A percentile compares a stretch with the other conserved stretches of the same genome.
Conservation (phyloP, 2,113 vertebrate genomes). For the Promerops cafer region DNA sequence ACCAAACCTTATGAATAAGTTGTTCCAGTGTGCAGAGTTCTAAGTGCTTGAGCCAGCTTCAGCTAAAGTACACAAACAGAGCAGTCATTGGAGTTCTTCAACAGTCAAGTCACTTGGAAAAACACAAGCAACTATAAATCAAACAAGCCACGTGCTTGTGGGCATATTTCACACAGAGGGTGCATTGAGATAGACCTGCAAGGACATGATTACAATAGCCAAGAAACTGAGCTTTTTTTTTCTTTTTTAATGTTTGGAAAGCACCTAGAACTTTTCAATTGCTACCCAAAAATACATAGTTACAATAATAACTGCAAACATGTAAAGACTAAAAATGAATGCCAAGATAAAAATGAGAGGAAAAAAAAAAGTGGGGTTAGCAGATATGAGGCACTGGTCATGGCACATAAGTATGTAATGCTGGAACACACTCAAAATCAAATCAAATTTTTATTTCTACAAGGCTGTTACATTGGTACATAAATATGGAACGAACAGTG, state of each 20-base stretch:
- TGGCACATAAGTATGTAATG: neutral
- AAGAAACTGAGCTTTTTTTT: neutral
- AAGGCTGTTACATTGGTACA: neutral
- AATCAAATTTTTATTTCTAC: slow-evolving; percentile 11
- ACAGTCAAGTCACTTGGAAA: slow-evolving; percentile 48
- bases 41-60: slow-evolving; percentile 16
- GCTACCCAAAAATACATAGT: neutral
- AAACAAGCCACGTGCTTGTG: slow-evolving; percentile 6
- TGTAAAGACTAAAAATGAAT: neutral
- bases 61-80: slow-evolving; percentile 46
- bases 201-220: slow-evolving; percentile 25
- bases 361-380: rapidly evolving
- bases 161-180: slow-evolving; percentile 41
- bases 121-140: slow-evolving; percentile 43
- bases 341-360: neutral
- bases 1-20: slow-evolving; percentile 15
- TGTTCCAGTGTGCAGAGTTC: neutral
- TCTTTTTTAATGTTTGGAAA: neutral
- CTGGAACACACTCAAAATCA: slow-evolving; percentile 2
- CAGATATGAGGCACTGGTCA: neutral
- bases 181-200: slow-evolving; percentile 23
- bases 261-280: slow-evolving; percentile 18
- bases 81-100: slow-evolving; percentile 36
- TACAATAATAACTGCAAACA: neutral
- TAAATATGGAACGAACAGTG: neutral